Evolutionary conservation across 2,797 vertebrate species (phyloP).

Genomic region (Karalla daura): DNA sequence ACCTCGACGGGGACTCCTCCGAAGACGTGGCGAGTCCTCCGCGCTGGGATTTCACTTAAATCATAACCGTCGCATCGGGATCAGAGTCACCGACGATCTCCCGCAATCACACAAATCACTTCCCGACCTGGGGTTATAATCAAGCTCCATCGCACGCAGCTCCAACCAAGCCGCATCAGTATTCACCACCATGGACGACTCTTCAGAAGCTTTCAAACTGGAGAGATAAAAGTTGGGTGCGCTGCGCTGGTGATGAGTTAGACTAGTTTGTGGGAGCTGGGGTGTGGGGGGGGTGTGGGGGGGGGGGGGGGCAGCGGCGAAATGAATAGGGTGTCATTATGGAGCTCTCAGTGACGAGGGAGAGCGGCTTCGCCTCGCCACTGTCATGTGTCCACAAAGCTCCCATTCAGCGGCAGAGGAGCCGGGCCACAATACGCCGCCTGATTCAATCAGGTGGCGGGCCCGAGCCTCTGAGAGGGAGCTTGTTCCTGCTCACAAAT

Average conservation of each 20-base stretch:
- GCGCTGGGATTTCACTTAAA: conserved; percentile 15
- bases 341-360: conserved; percentile 14
- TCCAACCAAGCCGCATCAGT: conserved; percentile 65
- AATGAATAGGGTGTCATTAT: conserved; percentile 43
- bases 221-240: conserved; percentile 51
- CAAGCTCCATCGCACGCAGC: conserved; percentile 52
- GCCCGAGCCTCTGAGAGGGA: conserved; percentile 4
- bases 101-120: conserved; percentile 60
- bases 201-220: conserved; percentile 57
- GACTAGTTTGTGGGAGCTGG: no score
- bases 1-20: conserved; percentile 34
- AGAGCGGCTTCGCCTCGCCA: conserved; percentile 24
- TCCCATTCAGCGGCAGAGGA: conserved; percentile 35
- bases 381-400: conserved; percentile 52
- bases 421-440: conserved; percentile 17
- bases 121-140: conserved; percentile 47
- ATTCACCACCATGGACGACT: conserved; percentile 68
- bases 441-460: conserved; percentile 38
- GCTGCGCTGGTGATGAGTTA: conserved; percentile 48
- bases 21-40: conserved; percentile 22
- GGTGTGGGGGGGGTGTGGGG: no score
- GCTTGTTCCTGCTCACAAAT: conserved; percentile 36
- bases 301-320: conserved; percentile 43
- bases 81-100: conserved; percentile 51
- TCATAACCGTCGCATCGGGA: conserved; percentile 29